Percentiles rank a stretch among this genome's conserved stretches.
These are phyloP conservation scores for Cataglyphis altisquamis DNA, from an alignment of 2,888 invertebrate genomes.

Conservation along the genomic window DNA sequence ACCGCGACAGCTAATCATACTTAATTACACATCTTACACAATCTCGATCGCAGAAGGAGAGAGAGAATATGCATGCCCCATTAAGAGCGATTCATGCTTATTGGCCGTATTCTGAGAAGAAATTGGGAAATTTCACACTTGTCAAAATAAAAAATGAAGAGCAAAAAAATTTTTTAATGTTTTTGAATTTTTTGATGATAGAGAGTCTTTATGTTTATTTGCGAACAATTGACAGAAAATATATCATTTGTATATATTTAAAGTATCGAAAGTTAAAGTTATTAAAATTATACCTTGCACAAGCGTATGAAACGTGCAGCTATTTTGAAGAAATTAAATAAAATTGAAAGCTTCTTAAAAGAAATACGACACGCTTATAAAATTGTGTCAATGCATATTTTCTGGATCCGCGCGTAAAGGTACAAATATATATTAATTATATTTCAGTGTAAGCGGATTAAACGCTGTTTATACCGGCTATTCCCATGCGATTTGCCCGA, in stretches of 20 bases:
- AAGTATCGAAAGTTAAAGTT: not conserved
- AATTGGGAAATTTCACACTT: not conserved
- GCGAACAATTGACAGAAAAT: not conserved
- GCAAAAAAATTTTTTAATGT: not conserved
- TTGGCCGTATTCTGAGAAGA: slow-evolving; percentile 26
- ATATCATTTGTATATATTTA: not conserved
- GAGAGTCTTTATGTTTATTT: not conserved
- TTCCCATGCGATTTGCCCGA: slow-evolving; percentile 23
- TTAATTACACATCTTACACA: slow-evolving; percentile 70
- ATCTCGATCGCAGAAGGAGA: slow-evolving; percentile 31
- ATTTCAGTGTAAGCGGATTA: slow-evolving; percentile 25
- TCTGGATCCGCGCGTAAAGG: not conserved
- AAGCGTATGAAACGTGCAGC: not conserved
- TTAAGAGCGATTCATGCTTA: slow-evolving; percentile 44
- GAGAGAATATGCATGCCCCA: slow-evolving; percentile 28
- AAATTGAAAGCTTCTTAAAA: not conserved
- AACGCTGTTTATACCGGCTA: not conserved
- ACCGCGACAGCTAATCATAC: slow-evolving; percentile 70
- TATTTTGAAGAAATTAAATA: not conserved
- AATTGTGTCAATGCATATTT: not conserved
- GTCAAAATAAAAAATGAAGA: not conserved
- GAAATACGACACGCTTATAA: not conserved
- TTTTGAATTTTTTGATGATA: slow-evolving; percentile 36
- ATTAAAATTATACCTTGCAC: not conserved
- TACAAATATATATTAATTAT: slow-evolving; percentile 30